Conservation (phyloP, 1,140 invertebrate species). For the Drosophila repletoides region DNA sequence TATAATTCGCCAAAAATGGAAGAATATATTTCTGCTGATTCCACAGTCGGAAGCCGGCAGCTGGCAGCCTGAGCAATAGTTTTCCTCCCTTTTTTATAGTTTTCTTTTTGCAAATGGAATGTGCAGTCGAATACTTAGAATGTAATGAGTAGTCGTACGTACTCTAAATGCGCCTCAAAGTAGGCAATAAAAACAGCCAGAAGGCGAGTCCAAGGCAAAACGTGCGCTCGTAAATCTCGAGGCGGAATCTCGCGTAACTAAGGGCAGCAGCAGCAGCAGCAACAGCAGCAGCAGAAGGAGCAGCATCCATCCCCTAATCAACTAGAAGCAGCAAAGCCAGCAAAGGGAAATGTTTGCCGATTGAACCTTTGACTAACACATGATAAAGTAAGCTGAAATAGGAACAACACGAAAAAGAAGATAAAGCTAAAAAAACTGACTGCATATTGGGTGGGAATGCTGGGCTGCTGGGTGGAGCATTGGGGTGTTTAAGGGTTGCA, state of each 20-base stretch:
- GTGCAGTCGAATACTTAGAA: conserved; percentile 18
- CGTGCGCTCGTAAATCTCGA: conserved; percentile 39
- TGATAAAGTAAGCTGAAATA: conserved; percentile 30
- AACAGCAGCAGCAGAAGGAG: too few species aligned
- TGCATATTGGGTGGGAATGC: conserved; percentile 29
- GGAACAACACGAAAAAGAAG: conserved; percentile 4
- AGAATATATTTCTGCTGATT: too few species aligned
- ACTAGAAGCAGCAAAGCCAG: conserved; percentile 11
- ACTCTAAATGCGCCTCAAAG: conserved; percentile 28
- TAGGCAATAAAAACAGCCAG: conserved; percentile 46
- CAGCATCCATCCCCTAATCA: conserved; percentile 57
- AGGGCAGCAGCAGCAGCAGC: too few species aligned
- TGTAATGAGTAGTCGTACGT: conserved; percentile 14
- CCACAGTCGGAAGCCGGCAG: too few species aligned
- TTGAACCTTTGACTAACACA: conserved; percentile 47
- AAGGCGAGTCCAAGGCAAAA: conserved; percentile 10
- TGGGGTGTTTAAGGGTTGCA: conserved; percentile 66
- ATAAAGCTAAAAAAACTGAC: conserved; percentile 17
- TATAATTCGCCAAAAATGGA: too few species aligned
- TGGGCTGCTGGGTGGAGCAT: conserved; percentile 9
- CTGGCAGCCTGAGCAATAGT: too few species aligned
- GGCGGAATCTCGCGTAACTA: conserved; percentile 29
- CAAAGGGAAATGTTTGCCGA: conserved; percentile 35
- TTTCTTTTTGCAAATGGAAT: background rate
- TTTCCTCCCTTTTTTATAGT: background rate